Percentiles rank a stretch among this genome's conserved stretches.
These are phyloP conservation scores for Agriopis marginaria DNA, from an alignment of 2,888 invertebrate genomes.

Conservation along the genomic window DNA sequence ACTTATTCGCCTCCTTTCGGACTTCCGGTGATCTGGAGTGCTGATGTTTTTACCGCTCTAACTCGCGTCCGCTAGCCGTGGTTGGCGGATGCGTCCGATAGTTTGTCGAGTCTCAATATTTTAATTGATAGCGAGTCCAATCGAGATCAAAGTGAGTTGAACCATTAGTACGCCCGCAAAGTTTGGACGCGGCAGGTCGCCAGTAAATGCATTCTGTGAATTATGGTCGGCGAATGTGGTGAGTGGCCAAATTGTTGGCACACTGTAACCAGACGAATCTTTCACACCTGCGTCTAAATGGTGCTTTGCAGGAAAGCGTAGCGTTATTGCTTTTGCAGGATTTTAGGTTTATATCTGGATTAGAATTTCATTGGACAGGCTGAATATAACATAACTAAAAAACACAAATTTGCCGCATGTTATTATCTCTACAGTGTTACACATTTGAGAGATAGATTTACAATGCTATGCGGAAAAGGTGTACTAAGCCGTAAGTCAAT, in stretches of 20 bases:
- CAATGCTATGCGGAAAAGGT: too few relatives aligned
- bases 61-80: background rate
- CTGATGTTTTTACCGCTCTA: too few relatives aligned
- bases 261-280: conserved; percentile 52
- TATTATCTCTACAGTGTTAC: too few relatives aligned
- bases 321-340: conserved; percentile 22
- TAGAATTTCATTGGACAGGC: background rate
- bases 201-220: conserved; percentile 76
- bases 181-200: conserved; percentile 50
- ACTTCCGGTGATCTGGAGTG: too few relatives aligned
- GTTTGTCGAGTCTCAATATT: conserved; percentile 29
- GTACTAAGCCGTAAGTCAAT: too few relatives aligned
- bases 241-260: conserved; percentile 67
- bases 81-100: conserved; percentile 3
- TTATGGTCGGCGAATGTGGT: conserved; percentile 70
- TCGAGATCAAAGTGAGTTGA: conserved; percentile 19
- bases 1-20: too few relatives aligned
- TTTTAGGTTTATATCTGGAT: conserved; percentile 14
- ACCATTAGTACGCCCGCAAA: conserved; percentile 45
- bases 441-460: too few relatives aligned
- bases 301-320: conserved; percentile 3
- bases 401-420: too few relatives aligned
- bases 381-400: too few relatives aligned
- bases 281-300: conserved; percentile 57
- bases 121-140: conserved; percentile 7